phyloP scores from a whole-genome alignment of 23 tunicate species.

The Clavelina lepadiformis region DNA sequence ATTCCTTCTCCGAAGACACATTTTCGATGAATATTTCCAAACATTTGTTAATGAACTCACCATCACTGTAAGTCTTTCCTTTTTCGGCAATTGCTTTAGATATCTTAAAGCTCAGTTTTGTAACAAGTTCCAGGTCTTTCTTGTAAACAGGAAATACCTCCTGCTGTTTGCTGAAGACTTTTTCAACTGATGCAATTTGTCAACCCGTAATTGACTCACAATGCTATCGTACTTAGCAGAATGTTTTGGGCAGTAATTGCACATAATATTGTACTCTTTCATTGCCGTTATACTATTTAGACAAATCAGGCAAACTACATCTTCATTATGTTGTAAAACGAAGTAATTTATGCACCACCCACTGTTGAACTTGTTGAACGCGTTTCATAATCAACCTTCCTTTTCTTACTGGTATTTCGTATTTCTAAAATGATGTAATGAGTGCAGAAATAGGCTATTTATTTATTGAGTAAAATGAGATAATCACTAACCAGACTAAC shows the following conservation, averaged over 20 bases:
- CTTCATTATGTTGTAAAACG: constrained; percentile 14
- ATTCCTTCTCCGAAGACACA: constrained; percentile 15
- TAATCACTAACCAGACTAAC: too few species aligned
- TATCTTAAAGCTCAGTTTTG: constrained; percentile 26
- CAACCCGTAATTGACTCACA: constrained; percentile 31
- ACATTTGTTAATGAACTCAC: constrained; percentile 9
- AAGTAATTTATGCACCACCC: constrained; percentile 18
- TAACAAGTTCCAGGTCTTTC: constrained; percentile 4
- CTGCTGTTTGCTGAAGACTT: too few species aligned
- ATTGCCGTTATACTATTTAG: too few species aligned
- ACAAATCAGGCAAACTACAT: constrained; percentile 13
- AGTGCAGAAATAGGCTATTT: too few species aligned
- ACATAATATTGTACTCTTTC: too few species aligned
- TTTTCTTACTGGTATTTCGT: constrained; percentile 30
- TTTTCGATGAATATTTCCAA: constrained; percentile 22
- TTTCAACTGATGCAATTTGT: constrained; percentile 19
- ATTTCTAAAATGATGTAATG: too few species aligned
- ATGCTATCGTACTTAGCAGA: constrained; percentile 22
- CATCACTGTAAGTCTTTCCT: constrained; percentile 21
- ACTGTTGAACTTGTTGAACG: constrained; percentile 27
- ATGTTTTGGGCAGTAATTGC: too few species aligned
- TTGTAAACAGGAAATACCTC: too few species aligned
- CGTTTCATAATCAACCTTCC: constrained; percentile 19
- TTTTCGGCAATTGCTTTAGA: constrained; percentile 19
- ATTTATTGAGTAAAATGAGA: too few species aligned